phyloP scores from a whole-genome alignment of 92 coral and sea anemone genomes.

The Siderastrea siderea region DNA sequence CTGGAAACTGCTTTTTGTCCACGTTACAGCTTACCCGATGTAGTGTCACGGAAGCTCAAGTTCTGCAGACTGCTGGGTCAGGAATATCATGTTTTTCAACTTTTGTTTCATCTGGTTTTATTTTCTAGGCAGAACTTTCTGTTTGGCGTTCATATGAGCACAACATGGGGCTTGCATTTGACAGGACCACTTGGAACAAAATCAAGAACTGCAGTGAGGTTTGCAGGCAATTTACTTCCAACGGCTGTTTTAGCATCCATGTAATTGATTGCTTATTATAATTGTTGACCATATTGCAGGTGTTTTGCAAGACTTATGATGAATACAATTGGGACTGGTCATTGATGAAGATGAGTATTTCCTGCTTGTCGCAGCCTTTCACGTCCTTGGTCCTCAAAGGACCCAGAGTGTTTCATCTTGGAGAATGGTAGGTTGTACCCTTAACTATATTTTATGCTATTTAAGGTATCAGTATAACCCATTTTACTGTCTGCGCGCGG shows the following conservation, averaged over 20 bases:
- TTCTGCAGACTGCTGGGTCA: no score
- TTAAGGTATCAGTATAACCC: no score
- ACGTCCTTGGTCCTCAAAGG: slow-evolving; percentile 84
- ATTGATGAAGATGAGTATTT: slow-evolving; percentile 86
- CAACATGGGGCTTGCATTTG: slow-evolving; percentile 99
- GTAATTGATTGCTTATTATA: no score
- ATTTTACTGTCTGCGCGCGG: no score
- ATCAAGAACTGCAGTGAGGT: slow-evolving; percentile 80
- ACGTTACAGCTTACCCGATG: no score
- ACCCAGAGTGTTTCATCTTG: slow-evolving; percentile 94
- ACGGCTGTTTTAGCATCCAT: no score
- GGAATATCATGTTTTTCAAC: no score
- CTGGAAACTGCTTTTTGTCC: no score
- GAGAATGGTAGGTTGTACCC: slow-evolving; percentile 80
- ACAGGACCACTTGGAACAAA: slow-evolving; percentile 83
- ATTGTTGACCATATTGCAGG: slow-evolving; percentile 26
- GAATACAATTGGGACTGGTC: slow-evolving; percentile 99
- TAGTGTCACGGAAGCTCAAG: no score
- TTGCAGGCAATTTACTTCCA: background rate
- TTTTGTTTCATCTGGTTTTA: no score
- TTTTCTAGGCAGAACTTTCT: slow-evolving; percentile 61
- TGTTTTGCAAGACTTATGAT: slow-evolving; percentile 84
- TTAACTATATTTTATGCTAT: no score
- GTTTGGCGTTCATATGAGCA: slow-evolving; percentile 88
- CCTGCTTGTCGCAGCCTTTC: slow-evolving; percentile 68